Evolutionary conservation across 2,888 invertebrate species (phyloP).

Genomic region (Parascotia fuliginaria): DNA sequence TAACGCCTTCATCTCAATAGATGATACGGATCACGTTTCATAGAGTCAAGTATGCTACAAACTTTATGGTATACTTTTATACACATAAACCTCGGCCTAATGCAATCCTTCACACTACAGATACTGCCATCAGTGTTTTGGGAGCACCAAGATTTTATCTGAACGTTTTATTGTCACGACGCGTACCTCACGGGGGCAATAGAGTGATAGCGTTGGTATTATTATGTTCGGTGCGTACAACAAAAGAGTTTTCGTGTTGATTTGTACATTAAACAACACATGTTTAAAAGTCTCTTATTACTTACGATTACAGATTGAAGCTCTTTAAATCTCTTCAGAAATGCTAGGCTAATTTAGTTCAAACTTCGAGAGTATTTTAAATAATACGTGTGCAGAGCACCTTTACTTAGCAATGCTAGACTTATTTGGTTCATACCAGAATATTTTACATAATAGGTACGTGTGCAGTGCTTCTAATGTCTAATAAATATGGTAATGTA

Average conservation of each 20-base stretch:
- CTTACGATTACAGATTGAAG: too few relatives aligned
- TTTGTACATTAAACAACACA: not conserved
- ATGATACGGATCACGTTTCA: not conserved
- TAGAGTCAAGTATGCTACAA: not conserved
- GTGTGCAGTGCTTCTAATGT: too few relatives aligned
- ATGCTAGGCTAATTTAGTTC: too few relatives aligned
- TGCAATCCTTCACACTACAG: constrained; percentile 47
- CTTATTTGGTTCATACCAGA: too few relatives aligned
- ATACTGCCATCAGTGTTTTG: constrained; percentile 42
- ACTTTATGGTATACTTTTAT: constrained; percentile 3
- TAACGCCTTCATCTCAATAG: not conserved
- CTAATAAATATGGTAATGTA: not conserved
- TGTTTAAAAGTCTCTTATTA: not conserved
- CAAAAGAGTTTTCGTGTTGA: constrained; percentile 7
- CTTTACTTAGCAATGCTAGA: too few relatives aligned
- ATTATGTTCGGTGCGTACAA: constrained; percentile 12
- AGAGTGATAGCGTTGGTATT: constrained; percentile 21
- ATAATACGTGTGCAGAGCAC: too few relatives aligned
- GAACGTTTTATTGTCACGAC: constrained; percentile 43
- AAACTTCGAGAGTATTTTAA: too few relatives aligned
- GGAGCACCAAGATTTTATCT: constrained; percentile 41
- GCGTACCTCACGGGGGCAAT: constrained; percentile 18
- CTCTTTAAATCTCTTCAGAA: too few relatives aligned
- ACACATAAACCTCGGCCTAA: constrained; percentile 18
- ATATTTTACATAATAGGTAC: too few relatives aligned